phyloP scores from a whole-genome alignment of 35 echinoderm and acorn worm species.

The Apostichopus japonicus region DNA sequence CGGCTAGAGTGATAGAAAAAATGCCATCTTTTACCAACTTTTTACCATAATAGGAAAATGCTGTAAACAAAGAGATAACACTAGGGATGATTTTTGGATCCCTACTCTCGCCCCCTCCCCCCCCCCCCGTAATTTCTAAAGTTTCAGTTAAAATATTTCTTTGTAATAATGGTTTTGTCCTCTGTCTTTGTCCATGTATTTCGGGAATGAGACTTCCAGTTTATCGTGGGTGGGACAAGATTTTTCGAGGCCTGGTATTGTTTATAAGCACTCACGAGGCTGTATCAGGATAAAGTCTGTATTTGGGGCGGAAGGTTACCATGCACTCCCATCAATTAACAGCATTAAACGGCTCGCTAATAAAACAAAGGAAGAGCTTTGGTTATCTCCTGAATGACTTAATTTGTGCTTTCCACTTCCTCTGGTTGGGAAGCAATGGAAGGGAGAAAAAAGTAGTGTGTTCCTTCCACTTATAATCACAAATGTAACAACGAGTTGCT shows the following conservation, averaged over 20 bases:
- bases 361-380: slow-evolving; percentile 29
- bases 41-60: no score
- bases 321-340: background rate
- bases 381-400: slow-evolving; percentile 15
- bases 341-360: background rate
- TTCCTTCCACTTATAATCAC: slow-evolving; percentile 4
- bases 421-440: background rate
- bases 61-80: no score
- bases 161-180: background rate
- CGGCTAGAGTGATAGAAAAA: background rate
- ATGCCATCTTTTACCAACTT: no score
- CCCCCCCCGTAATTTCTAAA: no score
- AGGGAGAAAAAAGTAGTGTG: background rate
- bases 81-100: no score
- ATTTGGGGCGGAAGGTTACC: background rate
- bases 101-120: no score
- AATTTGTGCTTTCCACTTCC: slow-evolving; percentile 38
- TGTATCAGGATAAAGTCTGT: background rate
- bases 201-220: no score
- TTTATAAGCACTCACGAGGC: background rate
- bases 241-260: background rate
- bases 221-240: no score
- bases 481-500: background rate
- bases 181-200: background rate
- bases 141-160: background rate